Percentiles rank a stretch among this genome's conserved stretches.
Conservation (phyloP, 2,113 vertebrate genomes). For the Noctilio leporinus region DNA sequence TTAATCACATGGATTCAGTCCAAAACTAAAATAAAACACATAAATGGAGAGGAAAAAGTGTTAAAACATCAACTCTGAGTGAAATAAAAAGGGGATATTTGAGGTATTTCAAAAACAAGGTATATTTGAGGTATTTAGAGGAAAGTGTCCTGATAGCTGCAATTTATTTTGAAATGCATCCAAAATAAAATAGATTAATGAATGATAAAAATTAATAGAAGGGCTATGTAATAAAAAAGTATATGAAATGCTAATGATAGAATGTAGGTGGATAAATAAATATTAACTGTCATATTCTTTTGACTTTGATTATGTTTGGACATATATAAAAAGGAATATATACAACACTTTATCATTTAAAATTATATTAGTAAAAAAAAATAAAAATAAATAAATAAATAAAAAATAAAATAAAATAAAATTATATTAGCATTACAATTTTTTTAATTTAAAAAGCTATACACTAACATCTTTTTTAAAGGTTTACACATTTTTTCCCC, state of each 20-base stretch:
- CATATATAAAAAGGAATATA: background rate
- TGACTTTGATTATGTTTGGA: background rate
- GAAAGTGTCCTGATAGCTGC: background rate
- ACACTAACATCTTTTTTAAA: too few relatives aligned
- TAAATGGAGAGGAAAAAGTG: background rate
- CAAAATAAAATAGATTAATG: conserved; percentile 10
- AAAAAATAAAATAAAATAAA: too few relatives aligned
- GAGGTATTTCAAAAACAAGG: background rate
- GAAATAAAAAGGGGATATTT: background rate
- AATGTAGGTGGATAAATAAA: background rate
- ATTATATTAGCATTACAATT: too few relatives aligned
- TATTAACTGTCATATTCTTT: conserved; percentile 20
- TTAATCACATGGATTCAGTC: background rate
- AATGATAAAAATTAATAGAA: background rate
- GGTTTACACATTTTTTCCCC: too few relatives aligned
- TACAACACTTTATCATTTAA: background rate
- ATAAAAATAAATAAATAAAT: too few relatives aligned
- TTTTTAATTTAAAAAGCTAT: too few relatives aligned
- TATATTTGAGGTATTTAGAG: background rate
- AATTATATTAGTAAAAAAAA: too few relatives aligned
- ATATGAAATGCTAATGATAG: background rate
- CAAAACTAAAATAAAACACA: conserved; percentile 22
- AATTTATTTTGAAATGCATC: conserved; percentile 3
- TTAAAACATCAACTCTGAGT: background rate
- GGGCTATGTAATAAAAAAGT: background rate